Conservation (phyloP, 2,888 invertebrate genomes). For the Carterocephalus palaemon region DNA sequence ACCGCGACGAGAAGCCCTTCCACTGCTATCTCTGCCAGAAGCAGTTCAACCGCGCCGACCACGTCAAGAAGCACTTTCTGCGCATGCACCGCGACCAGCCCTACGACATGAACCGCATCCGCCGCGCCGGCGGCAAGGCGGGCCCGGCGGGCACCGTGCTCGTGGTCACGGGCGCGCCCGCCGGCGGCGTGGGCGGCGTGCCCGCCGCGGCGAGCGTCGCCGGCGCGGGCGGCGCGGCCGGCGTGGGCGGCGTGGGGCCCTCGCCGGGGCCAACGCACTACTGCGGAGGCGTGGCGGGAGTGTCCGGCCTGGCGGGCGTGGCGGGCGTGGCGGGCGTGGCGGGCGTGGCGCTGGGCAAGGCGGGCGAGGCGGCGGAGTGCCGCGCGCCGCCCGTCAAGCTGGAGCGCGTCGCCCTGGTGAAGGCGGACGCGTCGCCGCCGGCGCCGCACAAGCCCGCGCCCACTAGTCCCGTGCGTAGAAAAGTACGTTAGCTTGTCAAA, state of each 20-base stretch:
- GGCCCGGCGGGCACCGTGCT: slow-evolving; percentile 29
- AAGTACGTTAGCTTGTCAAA: slow-evolving; percentile 34
- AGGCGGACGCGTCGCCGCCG: slow-evolving; percentile 46
- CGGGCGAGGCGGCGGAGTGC: slow-evolving; percentile 37
- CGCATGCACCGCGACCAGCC: slow-evolving; percentile 94
- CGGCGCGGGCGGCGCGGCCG: slow-evolving; percentile 55
- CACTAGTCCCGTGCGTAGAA: slow-evolving; percentile 82
- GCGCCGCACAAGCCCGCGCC: slow-evolving; percentile 52
- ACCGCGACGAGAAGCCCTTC: slow-evolving; percentile 95
- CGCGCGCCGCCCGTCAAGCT: slow-evolving; percentile 51
- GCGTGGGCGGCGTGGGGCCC: slow-evolving; percentile 67
- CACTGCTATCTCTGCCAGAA: slow-evolving; percentile 95
- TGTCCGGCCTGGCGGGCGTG: slow-evolving; percentile 39
- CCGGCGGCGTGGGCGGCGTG: slow-evolving; percentile 21
- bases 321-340: slow-evolving; percentile 32
- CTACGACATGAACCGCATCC: slow-evolving; percentile 90
- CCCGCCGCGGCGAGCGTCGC: slow-evolving; percentile 43
- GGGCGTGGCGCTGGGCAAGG: slow-evolving; percentile 34
- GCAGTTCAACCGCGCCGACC: slow-evolving; percentile 95
- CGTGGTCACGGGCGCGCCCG: slow-evolving; percentile 23
- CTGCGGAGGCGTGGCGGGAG: slow-evolving; percentile 36
- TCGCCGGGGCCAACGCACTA: too few species aligned
- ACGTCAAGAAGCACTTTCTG: slow-evolving; percentile 95
- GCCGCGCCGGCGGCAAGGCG: slow-evolving; percentile 81
- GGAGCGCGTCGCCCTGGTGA: slow-evolving; percentile 61